Percentiles rank a stretch among this genome's conserved stretches.
Evolutionary conservation across 2,113 vertebrate species (phyloP).

Genomic region (Platysteira castanea): DNA sequence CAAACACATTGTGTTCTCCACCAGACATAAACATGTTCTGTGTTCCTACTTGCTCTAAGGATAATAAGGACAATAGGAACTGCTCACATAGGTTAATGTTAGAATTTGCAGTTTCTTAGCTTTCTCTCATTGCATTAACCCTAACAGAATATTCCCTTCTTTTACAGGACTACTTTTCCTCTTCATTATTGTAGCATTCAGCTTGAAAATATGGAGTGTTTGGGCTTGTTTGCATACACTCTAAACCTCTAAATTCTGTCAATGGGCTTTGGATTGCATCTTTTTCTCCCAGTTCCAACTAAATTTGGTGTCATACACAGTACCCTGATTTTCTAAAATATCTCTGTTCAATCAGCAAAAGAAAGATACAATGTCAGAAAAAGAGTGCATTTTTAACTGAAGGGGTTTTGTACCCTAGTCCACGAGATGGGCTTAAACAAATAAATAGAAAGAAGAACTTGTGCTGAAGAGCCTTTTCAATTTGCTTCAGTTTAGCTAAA

Average conservation of each 20-base stretch:
- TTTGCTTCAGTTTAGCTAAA: constrained; percentile 43
- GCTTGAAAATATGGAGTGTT: background rate
- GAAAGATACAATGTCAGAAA: background rate
- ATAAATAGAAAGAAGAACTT: constrained; percentile 37
- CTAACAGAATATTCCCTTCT: background rate
- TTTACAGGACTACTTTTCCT: background rate
- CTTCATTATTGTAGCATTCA: background rate
- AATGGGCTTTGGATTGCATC: background rate
- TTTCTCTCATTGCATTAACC: background rate
- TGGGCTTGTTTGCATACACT: background rate
- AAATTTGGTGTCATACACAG: background rate
- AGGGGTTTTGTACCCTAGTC: background rate
- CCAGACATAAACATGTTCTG: background rate
- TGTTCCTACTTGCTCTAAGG: background rate
- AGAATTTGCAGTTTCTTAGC: background rate
- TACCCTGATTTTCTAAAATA: background rate
- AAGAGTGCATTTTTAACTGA: background rate
- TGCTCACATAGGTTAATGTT: background rate
- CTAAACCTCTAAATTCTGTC: background rate
- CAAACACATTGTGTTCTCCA: background rate
- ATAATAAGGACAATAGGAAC: background rate
- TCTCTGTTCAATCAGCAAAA: background rate
- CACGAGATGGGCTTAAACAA: background rate
- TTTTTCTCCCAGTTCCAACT: background rate
- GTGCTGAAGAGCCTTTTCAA: constrained; percentile 20